A percentile compares a stretch with the other conserved stretches of the same genome.
Evolutionary conservation across 2,888 invertebrate species (phyloP).

Genomic region (Neoscelio sp.): DNA sequence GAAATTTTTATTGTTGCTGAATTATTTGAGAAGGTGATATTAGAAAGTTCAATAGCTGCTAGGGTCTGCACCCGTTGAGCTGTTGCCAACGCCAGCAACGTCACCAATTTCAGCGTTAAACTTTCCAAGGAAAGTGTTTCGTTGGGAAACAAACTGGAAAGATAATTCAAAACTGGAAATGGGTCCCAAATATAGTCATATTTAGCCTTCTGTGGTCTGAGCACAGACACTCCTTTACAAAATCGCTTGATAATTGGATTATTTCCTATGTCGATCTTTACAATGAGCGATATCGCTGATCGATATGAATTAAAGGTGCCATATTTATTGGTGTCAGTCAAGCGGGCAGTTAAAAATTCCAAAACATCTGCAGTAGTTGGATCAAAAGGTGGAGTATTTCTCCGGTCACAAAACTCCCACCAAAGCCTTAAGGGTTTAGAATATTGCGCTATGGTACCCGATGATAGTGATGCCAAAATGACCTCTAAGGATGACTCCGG

Average conservation of each 20-base stretch:
- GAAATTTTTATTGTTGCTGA: too few species aligned
- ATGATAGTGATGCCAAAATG: not conserved
- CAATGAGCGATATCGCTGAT: too few species aligned
- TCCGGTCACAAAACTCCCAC: conserved; percentile 12
- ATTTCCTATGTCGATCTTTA: not conserved
- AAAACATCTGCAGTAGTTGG: not conserved
- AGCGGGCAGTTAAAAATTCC: too few species aligned
- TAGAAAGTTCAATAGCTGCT: not conserved
- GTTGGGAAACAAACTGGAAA: not conserved
- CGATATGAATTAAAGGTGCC: too few species aligned
- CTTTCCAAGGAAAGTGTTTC: not conserved
- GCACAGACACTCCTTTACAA: too few species aligned
- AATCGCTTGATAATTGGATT: not conserved
- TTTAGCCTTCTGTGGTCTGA: too few species aligned
- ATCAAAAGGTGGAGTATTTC: not conserved
- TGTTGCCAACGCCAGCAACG: not conserved
- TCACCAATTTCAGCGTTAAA: not conserved
- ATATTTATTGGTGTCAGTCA: too few species aligned
- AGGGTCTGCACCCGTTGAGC: not conserved
- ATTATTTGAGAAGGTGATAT: too few species aligned
- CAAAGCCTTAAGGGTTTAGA: conserved; percentile 4
- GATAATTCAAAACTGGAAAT: not conserved
- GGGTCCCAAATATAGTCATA: too few species aligned
- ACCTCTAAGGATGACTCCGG: not conserved
- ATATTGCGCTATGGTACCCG: not conserved